Percentiles rank a stretch among this genome's conserved stretches.
Evolutionary conservation across 2,113 vertebrate species (phyloP).

Genomic region (Talpa occidentalis): DNA sequence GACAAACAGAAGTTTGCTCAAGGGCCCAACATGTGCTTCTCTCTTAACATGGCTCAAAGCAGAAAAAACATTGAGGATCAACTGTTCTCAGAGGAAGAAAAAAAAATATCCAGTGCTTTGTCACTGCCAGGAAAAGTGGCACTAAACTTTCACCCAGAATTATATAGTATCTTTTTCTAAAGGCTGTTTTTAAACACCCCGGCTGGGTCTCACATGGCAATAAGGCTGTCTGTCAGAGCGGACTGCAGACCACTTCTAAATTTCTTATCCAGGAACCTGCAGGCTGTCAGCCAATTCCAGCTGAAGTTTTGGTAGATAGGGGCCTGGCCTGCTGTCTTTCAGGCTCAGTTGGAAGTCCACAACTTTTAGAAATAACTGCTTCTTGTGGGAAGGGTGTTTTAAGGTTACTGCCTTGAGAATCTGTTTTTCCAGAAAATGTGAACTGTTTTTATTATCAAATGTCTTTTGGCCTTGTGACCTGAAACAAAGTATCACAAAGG

Average conservation of each 20-base stretch:
- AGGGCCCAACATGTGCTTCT: background rate
- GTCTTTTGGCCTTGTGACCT: conserved; percentile 66
- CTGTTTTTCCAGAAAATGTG: conserved; percentile 54
- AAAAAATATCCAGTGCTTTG: conserved; percentile 18
- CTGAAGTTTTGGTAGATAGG: background rate
- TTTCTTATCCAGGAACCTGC: background rate
- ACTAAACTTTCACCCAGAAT: background rate
- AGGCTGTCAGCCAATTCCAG: background rate
- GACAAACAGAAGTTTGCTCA: background rate
- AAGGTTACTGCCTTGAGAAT: conserved; percentile 36
- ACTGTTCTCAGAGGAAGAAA: conserved; percentile 27
- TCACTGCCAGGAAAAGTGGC: background rate
- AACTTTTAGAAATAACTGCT: conserved; percentile 23
- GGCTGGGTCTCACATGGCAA: background rate
- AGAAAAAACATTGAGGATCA: conserved; percentile 11
- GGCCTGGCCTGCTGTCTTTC: background rate
- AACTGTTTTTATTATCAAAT: conserved; percentile 73
- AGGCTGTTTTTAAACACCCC: background rate
- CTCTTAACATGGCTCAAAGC: conserved; percentile 29
- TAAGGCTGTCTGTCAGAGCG: background rate
- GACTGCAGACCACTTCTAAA: background rate
- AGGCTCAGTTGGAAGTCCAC: background rate
- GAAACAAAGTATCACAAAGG: conserved; percentile 69
- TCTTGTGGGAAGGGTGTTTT: background rate
- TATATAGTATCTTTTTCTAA: background rate